Evolutionary conservation across 64 coral and sea anemone genomes (phyloP), one percentile per base, ranked within the genome.

Genomic region (Acropora tenuis): DNA sequence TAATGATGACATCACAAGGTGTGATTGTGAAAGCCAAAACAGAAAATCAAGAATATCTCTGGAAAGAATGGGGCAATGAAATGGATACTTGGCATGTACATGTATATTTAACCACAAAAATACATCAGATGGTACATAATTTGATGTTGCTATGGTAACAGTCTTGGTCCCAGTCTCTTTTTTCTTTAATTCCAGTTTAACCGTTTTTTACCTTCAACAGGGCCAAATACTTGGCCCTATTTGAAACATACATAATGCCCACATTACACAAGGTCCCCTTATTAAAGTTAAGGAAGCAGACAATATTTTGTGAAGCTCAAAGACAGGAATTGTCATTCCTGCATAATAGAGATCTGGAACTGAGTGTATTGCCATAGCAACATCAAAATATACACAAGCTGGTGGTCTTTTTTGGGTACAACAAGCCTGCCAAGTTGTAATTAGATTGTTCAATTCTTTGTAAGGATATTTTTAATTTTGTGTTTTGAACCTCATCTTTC

Each of bases 1-100:
- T 75, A 75, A n/a, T 75, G 73, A 75, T 75, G 73, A 75, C 73
- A 41, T 75, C 73, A 75, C 73, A 75, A 75, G 30, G 30, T 30
- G 30, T 30, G 30, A 30, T 30, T 30, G 30, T 30, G 30, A 30
- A 30, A 30, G 30, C 41, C 41, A 75, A 75, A 42, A 75, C 73
- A 75, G 7, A 75, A 75, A 75, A 75, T 41, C 73, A 75, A 75
- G 73, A n/a, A 41, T 75, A 75, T 75, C 73, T 75, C 73, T 75
- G 73, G 73, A 75, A 75, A 75, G 73, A 75, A 75, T 75, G 73
- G 41, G 41, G 73, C 73, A 75, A 75, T 42, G 73, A n/a, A 75
- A 75, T 75, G 73, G 73, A 75, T 41, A 75, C 73, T 75, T 75
- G n/a, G 73, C 18, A 75, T 75, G 73, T n/a, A 9, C 41, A 55